Percentiles rank a stretch among this genome's conserved stretches.
Evolutionary conservation across 2,888 invertebrate genomes (phyloP).

Genomic region (Xylophagus ater): DNA sequence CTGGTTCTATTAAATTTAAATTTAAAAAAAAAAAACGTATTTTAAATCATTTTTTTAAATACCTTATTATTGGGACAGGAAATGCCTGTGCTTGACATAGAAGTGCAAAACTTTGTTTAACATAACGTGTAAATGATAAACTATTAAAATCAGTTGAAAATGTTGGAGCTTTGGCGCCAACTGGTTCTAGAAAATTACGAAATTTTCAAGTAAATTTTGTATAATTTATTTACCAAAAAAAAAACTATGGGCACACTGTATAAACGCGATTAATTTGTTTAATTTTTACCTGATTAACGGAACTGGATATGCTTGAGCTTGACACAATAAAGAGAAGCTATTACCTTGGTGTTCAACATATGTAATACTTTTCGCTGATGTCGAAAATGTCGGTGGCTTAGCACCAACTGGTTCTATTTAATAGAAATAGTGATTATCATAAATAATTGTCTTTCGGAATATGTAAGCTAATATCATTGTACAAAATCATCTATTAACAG

Average conservation of each 20-base stretch:
- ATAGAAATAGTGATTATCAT: no score
- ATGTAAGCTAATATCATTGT: no score
- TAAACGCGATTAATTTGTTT: slow-evolving; percentile 4
- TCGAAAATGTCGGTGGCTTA: slow-evolving; percentile 42
- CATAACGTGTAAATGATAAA: slow-evolving; percentile 32
- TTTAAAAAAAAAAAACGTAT: neutral
- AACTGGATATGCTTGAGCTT: slow-evolving; percentile 52
- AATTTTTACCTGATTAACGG: slow-evolving; percentile 50
- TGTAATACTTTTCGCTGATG: slow-evolving; percentile 43
- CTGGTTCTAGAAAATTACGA: slow-evolving; percentile 30
- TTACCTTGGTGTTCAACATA: slow-evolving; percentile 32
- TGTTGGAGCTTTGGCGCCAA: slow-evolving; percentile 37
- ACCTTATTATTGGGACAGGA: slow-evolving; percentile 33
- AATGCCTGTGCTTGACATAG: slow-evolving; percentile 48
- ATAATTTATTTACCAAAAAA: neutral
- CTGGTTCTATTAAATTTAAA: slow-evolving; percentile 7
- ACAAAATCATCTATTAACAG: no score
- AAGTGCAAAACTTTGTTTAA: slow-evolving; percentile 33
- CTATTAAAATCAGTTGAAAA: slow-evolving; percentile 37
- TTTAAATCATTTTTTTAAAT: slow-evolving; percentile 12
- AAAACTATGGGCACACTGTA: slow-evolving; percentile 5
- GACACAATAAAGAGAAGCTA: slow-evolving; percentile 46
- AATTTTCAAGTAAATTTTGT: neutral
- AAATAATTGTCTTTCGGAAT: no score
- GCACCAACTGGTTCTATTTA: slow-evolving; percentile 44